Conservation (phyloP, 2,797 vertebrate genomes). For the Megalops cyprinoides region DNA sequence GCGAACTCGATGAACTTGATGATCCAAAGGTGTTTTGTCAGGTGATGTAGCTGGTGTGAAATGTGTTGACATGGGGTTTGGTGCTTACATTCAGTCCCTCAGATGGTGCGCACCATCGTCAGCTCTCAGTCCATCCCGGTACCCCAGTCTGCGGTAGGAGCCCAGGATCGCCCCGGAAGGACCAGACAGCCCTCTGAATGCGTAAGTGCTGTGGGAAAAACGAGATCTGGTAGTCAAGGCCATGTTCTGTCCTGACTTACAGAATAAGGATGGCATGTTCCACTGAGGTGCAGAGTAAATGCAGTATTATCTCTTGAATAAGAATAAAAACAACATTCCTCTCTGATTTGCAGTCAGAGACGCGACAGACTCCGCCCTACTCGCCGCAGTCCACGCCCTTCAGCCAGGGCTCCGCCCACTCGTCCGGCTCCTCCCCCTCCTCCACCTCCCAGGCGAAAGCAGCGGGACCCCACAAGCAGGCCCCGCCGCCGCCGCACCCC, state of each 20-base stretch:
- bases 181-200: conserved; percentile 91
- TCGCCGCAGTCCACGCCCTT: conserved; percentile 86
- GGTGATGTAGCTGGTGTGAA: neutral
- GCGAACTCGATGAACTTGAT: too few relatives aligned
- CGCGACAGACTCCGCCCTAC: conserved; percentile 87
- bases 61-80: neutral
- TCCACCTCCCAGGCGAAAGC: conserved; percentile 81
- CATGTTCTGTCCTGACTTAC: neutral
- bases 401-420: conserved; percentile 79
- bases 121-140: conserved; percentile 85
- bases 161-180: conserved; percentile 79
- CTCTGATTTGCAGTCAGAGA: conserved; percentile 84
- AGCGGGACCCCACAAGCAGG: conserved; percentile 59
- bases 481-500: conserved; percentile 42
- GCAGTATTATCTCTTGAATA: neutral
- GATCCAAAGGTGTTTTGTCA: neutral
- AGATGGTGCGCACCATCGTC: conserved; percentile 82
- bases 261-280: neutral
- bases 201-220: conserved; percentile 76
- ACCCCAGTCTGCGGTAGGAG: conserved; percentile 64
- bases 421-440: conserved; percentile 80
- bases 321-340: too few relatives aligned
- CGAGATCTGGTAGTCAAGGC: neutral
- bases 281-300: neutral
- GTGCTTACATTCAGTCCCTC: conserved; percentile 73